phyloP scores from a whole-genome alignment of 2,888 invertebrate genomes.

The Strigamia maritima region DNA sequence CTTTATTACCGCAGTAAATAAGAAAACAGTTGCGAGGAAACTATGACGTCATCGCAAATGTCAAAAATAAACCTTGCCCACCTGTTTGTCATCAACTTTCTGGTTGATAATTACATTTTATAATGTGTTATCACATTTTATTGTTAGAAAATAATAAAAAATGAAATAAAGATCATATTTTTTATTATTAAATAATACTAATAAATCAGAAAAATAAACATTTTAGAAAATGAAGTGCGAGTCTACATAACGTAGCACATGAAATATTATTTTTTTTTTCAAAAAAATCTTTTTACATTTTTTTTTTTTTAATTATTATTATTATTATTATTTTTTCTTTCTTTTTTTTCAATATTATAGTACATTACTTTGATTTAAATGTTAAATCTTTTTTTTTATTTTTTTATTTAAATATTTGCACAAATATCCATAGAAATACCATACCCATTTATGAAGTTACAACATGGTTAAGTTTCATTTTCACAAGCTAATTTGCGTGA shows the following conservation, averaged over 20 bases:
- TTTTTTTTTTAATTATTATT: background rate
- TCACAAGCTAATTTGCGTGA: background rate
- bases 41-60: background rate
- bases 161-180: background rate
- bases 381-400: background rate
- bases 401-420: background rate
- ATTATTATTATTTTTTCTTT: background rate
- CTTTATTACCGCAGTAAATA: background rate
- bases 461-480: constrained; percentile 12
- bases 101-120: too few relatives aligned
- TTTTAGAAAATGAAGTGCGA: background rate
- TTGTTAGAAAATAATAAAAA: background rate
- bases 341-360: background rate
- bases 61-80: too few relatives aligned
- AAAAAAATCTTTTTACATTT: background rate
- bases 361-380: background rate
- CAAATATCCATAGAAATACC: constrained; percentile 18
- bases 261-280: background rate
- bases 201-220: background rate
- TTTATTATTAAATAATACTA: background rate
- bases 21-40: background rate
- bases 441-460: constrained; percentile 20
- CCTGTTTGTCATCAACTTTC: too few relatives aligned
- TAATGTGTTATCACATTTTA: background rate
- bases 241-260: background rate